Conservation (phyloP, 2,888 invertebrate genomes). For the Polyommatus icarus region DNA sequence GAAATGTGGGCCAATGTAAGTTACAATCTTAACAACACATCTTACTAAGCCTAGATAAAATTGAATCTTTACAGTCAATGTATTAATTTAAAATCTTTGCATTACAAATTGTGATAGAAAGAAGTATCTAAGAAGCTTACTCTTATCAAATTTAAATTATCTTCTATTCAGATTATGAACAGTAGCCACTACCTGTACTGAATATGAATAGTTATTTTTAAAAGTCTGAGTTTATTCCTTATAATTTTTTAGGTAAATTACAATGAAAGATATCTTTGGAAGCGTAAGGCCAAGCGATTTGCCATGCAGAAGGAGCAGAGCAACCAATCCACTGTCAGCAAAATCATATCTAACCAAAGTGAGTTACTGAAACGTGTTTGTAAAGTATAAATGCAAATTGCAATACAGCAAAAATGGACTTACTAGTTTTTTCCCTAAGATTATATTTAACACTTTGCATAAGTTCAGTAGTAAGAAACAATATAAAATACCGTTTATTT, state of each 20-base stretch:
- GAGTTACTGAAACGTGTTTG: constrained; percentile 40
- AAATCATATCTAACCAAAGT: constrained; percentile 69
- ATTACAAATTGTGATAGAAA: no score
- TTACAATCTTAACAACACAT: neutral
- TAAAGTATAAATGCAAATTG: neutral
- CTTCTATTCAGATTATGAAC: no score
- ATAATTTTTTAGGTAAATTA: constrained; percentile 67
- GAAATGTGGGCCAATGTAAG: constrained; percentile 93
- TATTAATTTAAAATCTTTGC: no score
- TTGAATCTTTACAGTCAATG: no score
- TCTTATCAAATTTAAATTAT: no score
- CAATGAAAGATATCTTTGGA: constrained; percentile 87
- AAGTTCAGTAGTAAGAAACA: neutral
- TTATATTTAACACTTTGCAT: neutral
- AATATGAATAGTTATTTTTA: no score
- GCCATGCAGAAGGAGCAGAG: constrained; percentile 69
- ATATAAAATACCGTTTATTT: neutral
- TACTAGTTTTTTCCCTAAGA: neutral
- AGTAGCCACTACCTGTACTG: no score
- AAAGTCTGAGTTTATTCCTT: neutral
- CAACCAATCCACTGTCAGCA: constrained; percentile 52
- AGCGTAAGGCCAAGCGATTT: constrained; percentile 88
- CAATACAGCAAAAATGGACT: no score
- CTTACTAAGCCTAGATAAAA: neutral
- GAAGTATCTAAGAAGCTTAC: no score